These are phyloP conservation scores for Ceryle rudis DNA, from an alignment of 2,797 vertebrate species.

Conservation along the genomic window DNA sequence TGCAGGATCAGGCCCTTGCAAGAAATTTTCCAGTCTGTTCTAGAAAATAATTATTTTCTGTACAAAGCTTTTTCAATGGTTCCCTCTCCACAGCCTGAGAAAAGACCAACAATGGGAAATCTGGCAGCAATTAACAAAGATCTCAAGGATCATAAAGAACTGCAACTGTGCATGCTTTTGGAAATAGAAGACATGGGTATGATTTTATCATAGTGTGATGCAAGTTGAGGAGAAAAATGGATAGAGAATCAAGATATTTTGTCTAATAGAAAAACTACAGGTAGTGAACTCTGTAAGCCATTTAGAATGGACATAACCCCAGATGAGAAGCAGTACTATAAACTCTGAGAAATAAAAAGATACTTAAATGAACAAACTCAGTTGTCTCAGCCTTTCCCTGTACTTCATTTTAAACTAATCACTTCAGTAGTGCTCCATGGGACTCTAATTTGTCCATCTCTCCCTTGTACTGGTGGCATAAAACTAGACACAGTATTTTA, in stretches of 20 bases:
- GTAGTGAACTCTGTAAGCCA: constrained; percentile 14
- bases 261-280: background rate
- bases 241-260: background rate
- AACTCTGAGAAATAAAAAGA: background rate
- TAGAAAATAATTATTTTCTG: background rate
- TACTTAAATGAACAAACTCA: background rate
- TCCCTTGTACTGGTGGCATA: background rate
- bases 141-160: background rate
- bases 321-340: background rate
- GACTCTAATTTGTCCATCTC: background rate
- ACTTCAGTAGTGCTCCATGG: background rate
- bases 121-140: background rate
- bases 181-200: background rate
- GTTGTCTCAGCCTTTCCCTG: background rate
- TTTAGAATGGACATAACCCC: constrained; percentile 41
- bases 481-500: background rate
- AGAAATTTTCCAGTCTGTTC: background rate
- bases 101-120: background rate
- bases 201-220: background rate
- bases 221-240: constrained; percentile 26
- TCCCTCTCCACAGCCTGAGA: background rate
- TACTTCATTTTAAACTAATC: background rate
- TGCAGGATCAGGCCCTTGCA: background rate
- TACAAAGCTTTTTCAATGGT: background rate
- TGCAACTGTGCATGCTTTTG: background rate